These are phyloP conservation scores for Phalacrocorax aristotelis DNA, from an alignment of 2,113 vertebrate species.

Conservation along the genomic window DNA sequence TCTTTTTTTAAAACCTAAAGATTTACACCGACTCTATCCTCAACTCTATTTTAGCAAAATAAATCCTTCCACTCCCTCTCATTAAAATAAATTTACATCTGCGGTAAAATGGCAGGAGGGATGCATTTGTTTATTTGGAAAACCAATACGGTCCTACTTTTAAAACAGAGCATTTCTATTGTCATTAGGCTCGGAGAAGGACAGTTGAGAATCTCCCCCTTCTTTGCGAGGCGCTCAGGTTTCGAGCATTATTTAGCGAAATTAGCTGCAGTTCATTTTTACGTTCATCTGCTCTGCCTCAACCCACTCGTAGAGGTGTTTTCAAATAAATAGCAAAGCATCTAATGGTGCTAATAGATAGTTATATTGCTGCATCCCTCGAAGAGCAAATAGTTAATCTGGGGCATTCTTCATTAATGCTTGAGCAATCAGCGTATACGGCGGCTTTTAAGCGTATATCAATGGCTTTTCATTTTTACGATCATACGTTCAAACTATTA, in stretches of 20 bases:
- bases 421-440: conserved; percentile 52
- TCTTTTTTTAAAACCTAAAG: conserved; percentile 42
- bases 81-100: conserved; percentile 79
- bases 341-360: conserved; percentile 43
- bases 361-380: conserved; percentile 23
- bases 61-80: conserved; percentile 67
- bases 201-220: conserved; percentile 41
- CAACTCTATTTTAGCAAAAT: conserved; percentile 69
- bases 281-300: conserved; percentile 7
- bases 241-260: conserved; percentile 41
- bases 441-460: conserved; percentile 33
- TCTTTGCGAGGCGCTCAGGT: conserved; percentile 12
- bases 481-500: conserved; percentile 29
- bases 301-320: conserved; percentile 48
- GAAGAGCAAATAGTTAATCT: conserved; percentile 61
- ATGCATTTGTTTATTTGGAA: conserved; percentile 54
- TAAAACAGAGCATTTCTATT: conserved; percentile 34
- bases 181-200: conserved; percentile 32
- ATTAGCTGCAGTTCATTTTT: conserved; percentile 58
- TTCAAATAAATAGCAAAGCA: conserved; percentile 60
- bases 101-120: conserved; percentile 60
- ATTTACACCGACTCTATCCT: conserved; percentile 60
- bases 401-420: conserved; percentile 63
- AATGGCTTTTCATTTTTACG: conserved; percentile 35
- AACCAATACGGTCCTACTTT: conserved; percentile 20